Evolutionary conservation across 2,113 vertebrate genomes (phyloP), one percentile per base, ranked within the genome.

Genomic region (Lepus americanus): DNA sequence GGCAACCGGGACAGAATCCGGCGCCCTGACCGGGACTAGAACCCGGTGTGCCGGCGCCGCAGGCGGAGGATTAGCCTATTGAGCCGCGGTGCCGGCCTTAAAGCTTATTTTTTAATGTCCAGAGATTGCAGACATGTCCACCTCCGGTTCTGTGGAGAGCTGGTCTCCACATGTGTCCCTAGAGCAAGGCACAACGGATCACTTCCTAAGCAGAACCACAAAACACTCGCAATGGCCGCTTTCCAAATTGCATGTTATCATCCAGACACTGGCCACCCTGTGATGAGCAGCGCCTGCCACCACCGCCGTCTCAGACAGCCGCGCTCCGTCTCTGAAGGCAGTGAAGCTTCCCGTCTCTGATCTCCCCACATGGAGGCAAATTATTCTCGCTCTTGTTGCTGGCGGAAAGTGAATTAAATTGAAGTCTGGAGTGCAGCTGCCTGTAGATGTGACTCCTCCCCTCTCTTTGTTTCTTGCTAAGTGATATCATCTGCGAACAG

Each of bases 341-440:
- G 31, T 63, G 22, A 13, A n/a, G 19, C 88, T 85, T 89, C 81
- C 74, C 72, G 53, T 91, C 63, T 61, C 69, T 94, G 55, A 88
- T 86, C 51, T 93, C 23, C 63, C 55, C 59, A 76, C 77, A 36
- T 20, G 9, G 66, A 84, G 81, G 87, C 69, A 70, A 88, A 92
- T 90, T 78, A 76, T 83, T 87, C 64, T 97, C 8, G 11, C 44
- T 73, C 51, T 96, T 61, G 82, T 86, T 83, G 81, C 49, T 63
- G 33, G 27, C 90, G 39, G 44, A 72, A 16, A 94, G 76, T 87
- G 88, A 96, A 95, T 83, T 89, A 74, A 97, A 94, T 55, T 77
- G 64, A 96, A 95, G 93, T 84, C 29, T 22, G 49, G 9, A 44
- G 16, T 85, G 22, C 88, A 82, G 8, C 44, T 0, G 9, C 31